Evolutionary conservation across 2,113 vertebrate species (phyloP).

Genomic region (Hyperopisus bebe): DNA sequence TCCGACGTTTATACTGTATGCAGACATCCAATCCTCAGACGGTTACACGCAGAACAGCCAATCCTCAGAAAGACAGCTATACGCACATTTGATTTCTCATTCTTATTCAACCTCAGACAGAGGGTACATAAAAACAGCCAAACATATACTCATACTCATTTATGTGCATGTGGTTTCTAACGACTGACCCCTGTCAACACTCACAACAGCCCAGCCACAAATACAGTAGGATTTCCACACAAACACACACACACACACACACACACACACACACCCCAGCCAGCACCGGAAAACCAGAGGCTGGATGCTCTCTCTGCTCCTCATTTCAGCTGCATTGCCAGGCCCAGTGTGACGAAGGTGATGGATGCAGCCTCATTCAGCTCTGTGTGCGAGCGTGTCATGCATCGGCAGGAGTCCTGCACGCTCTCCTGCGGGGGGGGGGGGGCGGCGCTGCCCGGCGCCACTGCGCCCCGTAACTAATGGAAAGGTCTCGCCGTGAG

Average conservation of each 20-base stretch:
- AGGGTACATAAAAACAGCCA: background rate
- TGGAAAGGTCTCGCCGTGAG: slow-evolving; percentile 25
- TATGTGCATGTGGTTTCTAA: background rate
- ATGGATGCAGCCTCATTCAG: slow-evolving; percentile 10
- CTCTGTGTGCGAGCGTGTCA: slow-evolving; percentile 1
- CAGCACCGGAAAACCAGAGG: background rate
- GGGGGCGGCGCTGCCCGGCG: background rate
- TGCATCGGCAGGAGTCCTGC: slow-evolving; percentile 22
- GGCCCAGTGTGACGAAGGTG: background rate
- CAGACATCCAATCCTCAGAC: background rate
- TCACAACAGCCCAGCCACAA: background rate
- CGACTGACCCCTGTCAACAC: background rate
- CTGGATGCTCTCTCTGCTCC: slow-evolving; percentile 9
- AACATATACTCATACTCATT: background rate
- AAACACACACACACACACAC: background rate
- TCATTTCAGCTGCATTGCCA: background rate
- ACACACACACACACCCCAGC: background rate
- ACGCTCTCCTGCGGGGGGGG: slow-evolving; percentile 14
- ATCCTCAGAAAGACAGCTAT: background rate
- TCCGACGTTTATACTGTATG: too few species aligned
- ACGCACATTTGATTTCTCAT: background rate
- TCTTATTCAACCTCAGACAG: background rate
- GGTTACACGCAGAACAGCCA: background rate
- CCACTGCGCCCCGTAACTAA: slow-evolving; percentile 5
- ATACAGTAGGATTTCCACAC: background rate